Conservation (phyloP, 2,888 invertebrate species). For the Diachrysia chrysitis region DNA sequence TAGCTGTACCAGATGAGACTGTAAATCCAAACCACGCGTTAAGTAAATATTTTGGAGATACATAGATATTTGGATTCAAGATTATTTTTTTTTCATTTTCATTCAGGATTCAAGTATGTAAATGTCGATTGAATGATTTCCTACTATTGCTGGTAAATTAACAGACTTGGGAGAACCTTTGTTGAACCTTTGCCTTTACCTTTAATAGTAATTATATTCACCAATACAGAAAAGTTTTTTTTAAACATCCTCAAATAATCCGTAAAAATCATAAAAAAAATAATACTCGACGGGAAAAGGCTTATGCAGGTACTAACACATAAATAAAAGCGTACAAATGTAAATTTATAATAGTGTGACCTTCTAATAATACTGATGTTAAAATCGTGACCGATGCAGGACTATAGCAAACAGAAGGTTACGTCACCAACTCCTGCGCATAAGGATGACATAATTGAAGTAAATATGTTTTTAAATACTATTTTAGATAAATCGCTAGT, state of each 20-base stretch:
- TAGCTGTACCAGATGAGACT: no score
- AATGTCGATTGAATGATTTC: no score
- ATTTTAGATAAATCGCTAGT: not conserved
- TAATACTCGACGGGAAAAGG: conserved; percentile 9
- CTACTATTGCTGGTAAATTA: no score
- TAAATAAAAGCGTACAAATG: not conserved
- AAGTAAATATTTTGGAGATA: no score
- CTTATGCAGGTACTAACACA: not conserved
- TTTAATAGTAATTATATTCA: no score
- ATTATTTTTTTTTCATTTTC: no score
- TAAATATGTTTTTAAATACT: not conserved
- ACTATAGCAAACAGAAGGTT: conserved; percentile 23
- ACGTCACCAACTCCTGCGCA: conserved; percentile 40
- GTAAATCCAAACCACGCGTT: no score
- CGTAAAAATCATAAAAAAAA: not conserved
- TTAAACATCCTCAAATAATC: not conserved
- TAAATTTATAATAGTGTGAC: conserved; percentile 19
- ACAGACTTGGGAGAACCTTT: no score
- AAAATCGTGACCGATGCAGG: conserved; percentile 35
- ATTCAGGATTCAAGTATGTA: no score
- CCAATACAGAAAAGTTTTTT: not conserved
- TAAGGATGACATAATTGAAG: conserved; percentile 9
- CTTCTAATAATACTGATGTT: conserved; percentile 29
- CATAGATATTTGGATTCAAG: no score
- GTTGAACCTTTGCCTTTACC: no score